A percentile compares a stretch with the other conserved stretches of the same genome.
Conservation (phyloP, 2,888 invertebrate genomes). For the Hermodice carunculata region DNA sequence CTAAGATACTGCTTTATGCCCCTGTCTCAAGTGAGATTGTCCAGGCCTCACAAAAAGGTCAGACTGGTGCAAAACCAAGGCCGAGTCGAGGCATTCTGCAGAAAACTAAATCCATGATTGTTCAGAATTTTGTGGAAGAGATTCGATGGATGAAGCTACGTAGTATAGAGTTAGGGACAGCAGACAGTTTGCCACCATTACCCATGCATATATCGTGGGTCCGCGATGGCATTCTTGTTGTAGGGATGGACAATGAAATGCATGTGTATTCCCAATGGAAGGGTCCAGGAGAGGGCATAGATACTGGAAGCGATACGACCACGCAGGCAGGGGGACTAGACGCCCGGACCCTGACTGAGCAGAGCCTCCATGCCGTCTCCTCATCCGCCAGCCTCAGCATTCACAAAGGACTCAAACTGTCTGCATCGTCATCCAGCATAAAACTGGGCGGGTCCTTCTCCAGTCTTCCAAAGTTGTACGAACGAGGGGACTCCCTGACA, state of each 20-base stretch:
- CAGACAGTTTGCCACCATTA: conserved; percentile 94
- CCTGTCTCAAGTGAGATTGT: conserved; percentile 91
- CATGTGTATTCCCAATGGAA: conserved; percentile 98
- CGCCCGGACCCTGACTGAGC: conserved; percentile 29
- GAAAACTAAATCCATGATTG: conserved; percentile 91
- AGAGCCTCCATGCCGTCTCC: conserved; percentile 26
- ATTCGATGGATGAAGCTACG: conserved; percentile 97
- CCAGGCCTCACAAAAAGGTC: conserved; percentile 77
- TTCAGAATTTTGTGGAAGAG: conserved; percentile 89
- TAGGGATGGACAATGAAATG: conserved; percentile 99
- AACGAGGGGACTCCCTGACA: conserved; percentile 1
- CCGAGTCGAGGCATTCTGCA: conserved; percentile 80
- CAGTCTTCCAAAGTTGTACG: conserved; percentile 25
- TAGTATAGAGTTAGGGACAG: conserved; percentile 90
- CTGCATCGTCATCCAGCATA: conserved; percentile 34
- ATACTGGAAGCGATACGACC: background rate
- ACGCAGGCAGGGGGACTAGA: conserved; percentile 8
- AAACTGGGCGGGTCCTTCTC: conserved; percentile 30
- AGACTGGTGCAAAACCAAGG: conserved; percentile 6
- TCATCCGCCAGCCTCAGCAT: conserved; percentile 16
- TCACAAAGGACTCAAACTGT: conserved; percentile 24
- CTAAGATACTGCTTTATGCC: conserved; percentile 43
- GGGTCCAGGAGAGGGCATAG: conserved; percentile 27
- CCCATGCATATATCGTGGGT: conserved; percentile 99
- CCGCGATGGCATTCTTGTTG: conserved; percentile 95